Percentiles rank a stretch among this genome's conserved stretches.
Evolutionary conservation across 2,113 vertebrate genomes (phyloP).

Genomic region (Pogona vitticeps): DNA sequence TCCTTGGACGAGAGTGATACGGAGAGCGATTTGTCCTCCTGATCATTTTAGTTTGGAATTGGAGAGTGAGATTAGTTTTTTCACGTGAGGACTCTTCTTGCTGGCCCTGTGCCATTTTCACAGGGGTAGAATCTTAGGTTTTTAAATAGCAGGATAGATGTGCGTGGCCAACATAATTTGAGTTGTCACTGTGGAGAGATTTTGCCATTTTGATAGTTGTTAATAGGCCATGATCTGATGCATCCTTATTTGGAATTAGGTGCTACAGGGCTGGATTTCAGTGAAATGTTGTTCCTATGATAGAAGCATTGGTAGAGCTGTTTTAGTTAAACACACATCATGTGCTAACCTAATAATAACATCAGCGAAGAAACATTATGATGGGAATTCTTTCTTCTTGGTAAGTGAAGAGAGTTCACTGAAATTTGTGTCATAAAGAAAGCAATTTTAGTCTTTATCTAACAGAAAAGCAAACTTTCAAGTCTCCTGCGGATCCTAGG

Average conservation of each 20-base stretch:
- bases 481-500: no score
- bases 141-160: background rate
- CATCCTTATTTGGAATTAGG: background rate
- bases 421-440: background rate
- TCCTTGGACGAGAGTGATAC: conserved; percentile 43
- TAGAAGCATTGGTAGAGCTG: background rate
- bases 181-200: background rate
- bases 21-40: conserved; percentile 64
- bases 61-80: background rate
- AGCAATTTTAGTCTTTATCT: background rate
- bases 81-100: background rate
- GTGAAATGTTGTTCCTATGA: background rate
- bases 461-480: background rate
- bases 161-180: background rate
- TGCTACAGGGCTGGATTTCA: background rate
- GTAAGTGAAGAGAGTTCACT: background rate
- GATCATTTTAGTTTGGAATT: background rate
- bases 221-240: background rate
- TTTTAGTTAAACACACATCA: background rate
- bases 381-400: background rate
- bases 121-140: background rate
- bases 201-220: background rate
- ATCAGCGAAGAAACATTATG: no score
- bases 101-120: background rate
- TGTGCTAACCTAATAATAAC: background rate